phyloP scores from a whole-genome alignment of 2,888 invertebrate genomes.

The Coenonympha glycerion region DNA sequence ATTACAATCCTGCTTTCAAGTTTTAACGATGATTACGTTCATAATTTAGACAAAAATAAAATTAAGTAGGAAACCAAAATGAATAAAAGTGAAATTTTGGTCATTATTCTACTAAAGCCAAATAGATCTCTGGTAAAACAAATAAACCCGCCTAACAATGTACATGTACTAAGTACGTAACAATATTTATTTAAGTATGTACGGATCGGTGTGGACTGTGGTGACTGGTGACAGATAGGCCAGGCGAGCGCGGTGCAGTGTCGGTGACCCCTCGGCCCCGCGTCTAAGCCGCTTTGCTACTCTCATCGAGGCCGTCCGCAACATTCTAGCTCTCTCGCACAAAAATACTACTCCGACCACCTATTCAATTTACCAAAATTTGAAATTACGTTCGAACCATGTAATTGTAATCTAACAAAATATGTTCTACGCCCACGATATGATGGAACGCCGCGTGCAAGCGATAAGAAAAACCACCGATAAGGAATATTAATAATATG shows the following conservation, averaged over 20 bases:
- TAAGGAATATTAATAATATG: not conserved
- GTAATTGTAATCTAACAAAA: conserved; percentile 3
- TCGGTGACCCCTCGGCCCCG: conserved; percentile 70
- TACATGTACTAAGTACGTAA: not conserved
- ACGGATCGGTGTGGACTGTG: too few relatives aligned
- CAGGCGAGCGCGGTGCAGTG: conserved; percentile 45
- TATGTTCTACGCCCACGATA: not conserved
- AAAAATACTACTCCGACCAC: conserved; percentile 25
- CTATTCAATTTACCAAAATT: not conserved
- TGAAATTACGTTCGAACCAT: not conserved
- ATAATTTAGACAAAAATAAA: too few relatives aligned
- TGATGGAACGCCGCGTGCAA: not conserved
- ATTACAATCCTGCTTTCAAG: too few relatives aligned
- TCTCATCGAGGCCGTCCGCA: conserved; percentile 39
- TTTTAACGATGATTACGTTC: too few relatives aligned
- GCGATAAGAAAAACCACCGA: not conserved
- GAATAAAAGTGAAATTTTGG: too few relatives aligned
- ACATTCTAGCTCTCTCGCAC: conserved; percentile 43
- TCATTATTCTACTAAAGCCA: too few relatives aligned
- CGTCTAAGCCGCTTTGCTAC: conserved; percentile 41
- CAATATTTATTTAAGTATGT: too few relatives aligned
- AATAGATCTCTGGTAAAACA: too few relatives aligned
- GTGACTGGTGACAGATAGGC: conserved; percentile 36
- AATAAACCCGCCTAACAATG: too few relatives aligned
- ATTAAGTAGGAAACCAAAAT: too few relatives aligned